These are phyloP conservation scores for Episyrphus balteatus DNA, from an alignment of 1,140 invertebrate genomes.

Conservation along the genomic window DNA sequence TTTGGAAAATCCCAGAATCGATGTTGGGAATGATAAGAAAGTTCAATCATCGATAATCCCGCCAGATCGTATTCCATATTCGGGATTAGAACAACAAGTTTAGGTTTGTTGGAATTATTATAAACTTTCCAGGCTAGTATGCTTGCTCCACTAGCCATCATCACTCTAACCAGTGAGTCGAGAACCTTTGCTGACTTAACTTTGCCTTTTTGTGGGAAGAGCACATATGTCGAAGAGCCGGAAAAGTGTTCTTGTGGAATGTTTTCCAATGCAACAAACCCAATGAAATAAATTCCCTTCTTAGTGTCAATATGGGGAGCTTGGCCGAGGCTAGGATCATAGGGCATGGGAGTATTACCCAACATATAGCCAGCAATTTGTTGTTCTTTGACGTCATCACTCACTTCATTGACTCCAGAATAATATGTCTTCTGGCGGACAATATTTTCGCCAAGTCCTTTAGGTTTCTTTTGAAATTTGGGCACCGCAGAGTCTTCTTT, in stretches of 20 bases:
- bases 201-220: conserved; percentile 21
- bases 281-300: conserved; percentile 24
- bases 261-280: conserved; percentile 17
- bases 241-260: conserved; percentile 26
- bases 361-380: conserved; percentile 31
- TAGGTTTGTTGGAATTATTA: conserved; percentile 21
- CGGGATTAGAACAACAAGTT: conserved; percentile 23
- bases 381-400: conserved; percentile 15
- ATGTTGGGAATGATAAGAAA: conserved; percentile 26
- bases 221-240: conserved; percentile 23
- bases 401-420: conserved; percentile 19
- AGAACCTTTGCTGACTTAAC: conserved; percentile 20
- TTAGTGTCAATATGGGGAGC: conserved; percentile 7
- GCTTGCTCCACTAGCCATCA: conserved; percentile 11
- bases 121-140: conserved; percentile 31
- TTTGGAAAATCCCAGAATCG: conserved; percentile 30
- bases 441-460: conserved; percentile 15
- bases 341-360: conserved; percentile 27
- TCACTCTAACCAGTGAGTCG: conserved; percentile 23
- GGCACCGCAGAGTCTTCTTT: conserved; percentile 22
- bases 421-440: conserved; percentile 17
- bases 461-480: conserved; percentile 24
- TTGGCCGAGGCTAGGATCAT: conserved; percentile 21
- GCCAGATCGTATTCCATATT: conserved; percentile 17
- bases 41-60: conserved; percentile 22